Evolutionary conservation across 2,888 invertebrate genomes (phyloP), one percentile per base, ranked within the genome.

Genomic region (Caradrina kadenii): DNA sequence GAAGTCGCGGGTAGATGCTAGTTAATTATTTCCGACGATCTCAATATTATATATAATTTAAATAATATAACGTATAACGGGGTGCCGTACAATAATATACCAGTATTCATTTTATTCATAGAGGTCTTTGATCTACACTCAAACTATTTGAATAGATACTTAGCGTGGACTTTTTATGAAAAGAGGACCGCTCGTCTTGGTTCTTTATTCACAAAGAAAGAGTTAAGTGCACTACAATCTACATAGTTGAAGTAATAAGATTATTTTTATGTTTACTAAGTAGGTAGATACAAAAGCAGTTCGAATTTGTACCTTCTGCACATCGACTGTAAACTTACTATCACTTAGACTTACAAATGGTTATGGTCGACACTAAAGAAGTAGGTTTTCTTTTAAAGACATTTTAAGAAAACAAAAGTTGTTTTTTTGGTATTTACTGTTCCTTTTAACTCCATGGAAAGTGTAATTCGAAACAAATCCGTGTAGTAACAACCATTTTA

Each of bases 141-240:
- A 69, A 45, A 65, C 35, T 70, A 59, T 62, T 69, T 66, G 53
- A 71, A 61, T 42, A 48, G 60, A 63, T 60, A 70, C 70, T 76
- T 70, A 49, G 49, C 50, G n/a, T 60, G 26, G 52, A 65, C 39
- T 65, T 75, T 68, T 63, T 48, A 62, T 50, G 54, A 61, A 17
- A 17, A n/a, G 22, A 54, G 26, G 52, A 31, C 63, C 35, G 35
- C 48, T 54, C 53, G n/a, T 59, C 67, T 73, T 52, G 26, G 17
- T 35, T 63, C 53, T 68, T 68, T 68, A 63, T 55, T 66, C 71
- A 68, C 58, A 70, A 70, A 74, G 65, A 76, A 76, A 65, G 45
- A 63, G 71, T 66, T 63, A 66, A 66, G 77, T 70, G 53, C 54
- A 60, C 49, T 76, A 64, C 60, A 79, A 59, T 66, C 42, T 73